Conservation (phyloP, 2,888 invertebrate genomes). For the Hypselothyrea guttata region DNA sequence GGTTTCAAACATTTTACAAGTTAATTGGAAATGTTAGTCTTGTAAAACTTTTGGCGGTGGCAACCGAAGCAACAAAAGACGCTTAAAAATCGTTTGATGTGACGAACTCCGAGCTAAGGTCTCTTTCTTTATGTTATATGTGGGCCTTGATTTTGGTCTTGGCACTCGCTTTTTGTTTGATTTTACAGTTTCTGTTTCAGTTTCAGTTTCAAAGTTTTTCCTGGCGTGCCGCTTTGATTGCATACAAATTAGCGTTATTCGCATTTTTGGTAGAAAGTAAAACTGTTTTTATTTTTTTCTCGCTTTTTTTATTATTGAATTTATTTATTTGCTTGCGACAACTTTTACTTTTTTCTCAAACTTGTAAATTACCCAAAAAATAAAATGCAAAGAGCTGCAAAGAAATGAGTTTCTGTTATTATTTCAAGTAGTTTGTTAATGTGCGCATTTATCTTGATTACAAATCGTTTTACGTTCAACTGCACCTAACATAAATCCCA, state of each 20-base stretch:
- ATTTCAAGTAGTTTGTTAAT: constrained; percentile 31
- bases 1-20: neutral
- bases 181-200: constrained; percentile 42
- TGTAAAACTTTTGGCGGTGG: constrained; percentile 41
- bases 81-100: constrained; percentile 58
- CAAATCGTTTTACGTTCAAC: constrained; percentile 24
- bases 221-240: constrained; percentile 59
- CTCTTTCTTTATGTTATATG: neutral
- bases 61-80: constrained; percentile 19
- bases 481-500: constrained; percentile 19
- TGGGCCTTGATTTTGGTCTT: constrained; percentile 38
- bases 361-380: constrained; percentile 59
- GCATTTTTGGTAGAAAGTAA: constrained; percentile 77
- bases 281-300: constrained; percentile 65
- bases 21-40: constrained; percentile 47
- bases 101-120: constrained; percentile 15
- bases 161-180: constrained; percentile 36
- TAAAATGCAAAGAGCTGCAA: constrained; percentile 6
- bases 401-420: constrained; percentile 35
- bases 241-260: constrained; percentile 74
- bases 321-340: constrained; percentile 67
- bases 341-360: constrained; percentile 72
- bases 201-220: constrained; percentile 59
- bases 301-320: constrained; percentile 41
- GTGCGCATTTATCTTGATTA: constrained; percentile 45